Conservation (phyloP, 2,113 vertebrate genomes). For the Leucosticte australis region DNA sequence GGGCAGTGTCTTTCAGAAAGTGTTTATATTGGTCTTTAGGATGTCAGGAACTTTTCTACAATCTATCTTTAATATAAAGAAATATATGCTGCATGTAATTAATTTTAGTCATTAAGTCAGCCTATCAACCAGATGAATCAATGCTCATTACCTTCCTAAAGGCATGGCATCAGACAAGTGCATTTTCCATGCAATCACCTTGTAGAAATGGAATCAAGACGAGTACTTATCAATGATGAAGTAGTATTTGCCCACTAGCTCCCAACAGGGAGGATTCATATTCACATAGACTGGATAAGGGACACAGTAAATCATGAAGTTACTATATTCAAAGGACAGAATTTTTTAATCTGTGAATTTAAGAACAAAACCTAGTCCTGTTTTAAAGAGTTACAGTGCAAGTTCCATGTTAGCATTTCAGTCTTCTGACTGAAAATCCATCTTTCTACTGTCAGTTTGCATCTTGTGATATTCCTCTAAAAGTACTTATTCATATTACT, state of each 20-base stretch:
- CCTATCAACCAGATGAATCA: not conserved
- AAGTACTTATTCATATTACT: not conserved
- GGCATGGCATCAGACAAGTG: not conserved
- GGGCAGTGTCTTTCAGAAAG: not conserved
- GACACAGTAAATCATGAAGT: not conserved
- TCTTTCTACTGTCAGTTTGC: not conserved
- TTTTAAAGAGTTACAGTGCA: not conserved
- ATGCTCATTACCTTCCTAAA: not conserved
- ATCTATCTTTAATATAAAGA: not conserved
- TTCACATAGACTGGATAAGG: not conserved
- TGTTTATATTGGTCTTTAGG: not conserved
- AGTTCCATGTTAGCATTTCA: not conserved
- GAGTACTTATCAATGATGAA: not conserved
- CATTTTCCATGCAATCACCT: not conserved
- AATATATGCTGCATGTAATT: not conserved
- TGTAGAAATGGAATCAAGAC: not conserved
- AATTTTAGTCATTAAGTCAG: not conserved
- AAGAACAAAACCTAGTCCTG: not conserved
- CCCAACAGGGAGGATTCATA: not conserved
- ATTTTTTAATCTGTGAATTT: not conserved
- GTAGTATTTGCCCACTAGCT: not conserved
- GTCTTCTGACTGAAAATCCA: not conserved
- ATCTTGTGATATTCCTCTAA: not conserved
- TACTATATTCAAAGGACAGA: not conserved
- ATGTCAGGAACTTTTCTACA: not conserved